Evolutionary conservation across 2,888 invertebrate species (phyloP), one percentile per base, ranked within the genome.

Genomic region (Lampropteryx suffumata): DNA sequence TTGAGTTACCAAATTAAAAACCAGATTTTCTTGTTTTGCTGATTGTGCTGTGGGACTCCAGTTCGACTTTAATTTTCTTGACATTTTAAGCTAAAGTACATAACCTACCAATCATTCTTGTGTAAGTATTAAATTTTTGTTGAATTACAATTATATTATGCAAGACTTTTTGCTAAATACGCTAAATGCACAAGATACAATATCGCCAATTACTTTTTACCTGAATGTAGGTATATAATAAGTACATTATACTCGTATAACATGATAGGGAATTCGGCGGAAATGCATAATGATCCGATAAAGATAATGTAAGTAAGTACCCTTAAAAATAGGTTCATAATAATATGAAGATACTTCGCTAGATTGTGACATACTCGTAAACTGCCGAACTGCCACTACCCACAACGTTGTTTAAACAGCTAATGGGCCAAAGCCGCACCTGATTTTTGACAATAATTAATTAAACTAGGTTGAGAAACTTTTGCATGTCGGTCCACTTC

Each of bases 391-490:
- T 72, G 71, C 61, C 76, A 72, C 72, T 71, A 72, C 21, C 35
- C 12, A 54, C 55, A 62, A 63, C 65, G 64, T 61, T 85, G 85
- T 87, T 87, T 86, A 76, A 69, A 65, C 71, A 78, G 62, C 76
- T 86, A 87, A 87, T 88, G 85, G 86, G 69, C 75, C 81, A 70
- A 46, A 27, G 50, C 52, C 59, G 42, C 82, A 68, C 86, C 84
- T 67, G 68, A 59, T 66, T 65, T 69, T 70, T 61, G 74, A 71
- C 64, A 67, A 65, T 66, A 73, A n/a, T 77, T 76, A 77, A 81
- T 80, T 80, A 76, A 30, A 3, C 43, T 24, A 37, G 14, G 28
- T 46, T 35, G 43, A 13, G n/a, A 44, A 40, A 40, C 10, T 4
- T 48, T 27, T 2, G 8, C 29, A 37, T 26, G 29, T 21, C 9